Base-by-base conservation (phyloP, 2,888 invertebrate genomes). In the Shargacucullia verbasci region DNA sequence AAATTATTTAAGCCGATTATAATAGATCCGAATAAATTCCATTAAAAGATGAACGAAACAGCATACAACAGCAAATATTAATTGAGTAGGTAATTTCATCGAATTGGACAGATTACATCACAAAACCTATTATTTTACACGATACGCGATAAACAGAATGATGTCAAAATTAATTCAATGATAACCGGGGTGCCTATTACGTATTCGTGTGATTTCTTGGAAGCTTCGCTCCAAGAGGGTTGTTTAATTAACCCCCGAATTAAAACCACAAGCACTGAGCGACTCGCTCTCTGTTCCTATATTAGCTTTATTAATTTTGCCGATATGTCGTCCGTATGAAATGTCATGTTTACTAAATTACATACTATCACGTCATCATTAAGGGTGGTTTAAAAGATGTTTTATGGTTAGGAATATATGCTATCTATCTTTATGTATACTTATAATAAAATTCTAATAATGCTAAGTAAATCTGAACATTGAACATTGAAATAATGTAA, bases 191-290 rank as follows among this genome's bases (percentile, higher is more conserved):
- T 27, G 10, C 44, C 12, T 41, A 50, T 69, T 34, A 53, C 14
- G 44, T 66, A 38, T 52, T 48, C 31, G 27, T 15, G 12, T 8
- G 29, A 25, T 59, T 47, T 40, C 65, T 49, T 38, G 13, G 27
- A 57, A 34, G 34, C 39, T 31, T 33, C 52, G 35, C 45, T 48
- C 7, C 43, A 38, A 39, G 46, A 50, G 47, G 31, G 49, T 40
- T 67, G 64, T 67, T 73, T 71, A 73, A 71, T 77, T 71, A 78
- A 67, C 63, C 52, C 41, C 44, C 15, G 53, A 71, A 73, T 77
- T 61, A 73, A 78, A 77, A 73, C 76, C 79, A 9, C 74, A 71
- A 37, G 13, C 48, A 49, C 37, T 63, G 56, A 59, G 54, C 50
- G 50, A 33, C 14, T 35, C 50, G 43, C 47, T 55, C 46, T 37